These are phyloP conservation scores for Macrophya alboannulata DNA, from an alignment of 2,888 invertebrate genomes.

Conservation along the genomic window DNA sequence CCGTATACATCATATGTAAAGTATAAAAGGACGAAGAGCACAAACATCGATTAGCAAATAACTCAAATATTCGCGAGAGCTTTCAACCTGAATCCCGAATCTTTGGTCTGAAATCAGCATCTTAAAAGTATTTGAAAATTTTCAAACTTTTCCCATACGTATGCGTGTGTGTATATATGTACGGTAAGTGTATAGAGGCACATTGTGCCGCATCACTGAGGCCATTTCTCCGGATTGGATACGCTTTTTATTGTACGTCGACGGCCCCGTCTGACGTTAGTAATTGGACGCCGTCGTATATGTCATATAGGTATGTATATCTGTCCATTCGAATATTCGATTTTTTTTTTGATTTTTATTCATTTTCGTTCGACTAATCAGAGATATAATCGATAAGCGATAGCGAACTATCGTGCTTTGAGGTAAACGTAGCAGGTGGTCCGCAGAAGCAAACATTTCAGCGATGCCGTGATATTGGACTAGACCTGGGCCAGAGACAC, in stretches of 20 bases:
- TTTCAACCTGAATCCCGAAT: neutral
- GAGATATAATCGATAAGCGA: neutral
- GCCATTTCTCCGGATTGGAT: slow-evolving; percentile 31
- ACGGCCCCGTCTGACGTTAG: slow-evolving; percentile 7
- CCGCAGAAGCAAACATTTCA: neutral
- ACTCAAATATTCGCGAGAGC: slow-evolving; percentile 29
- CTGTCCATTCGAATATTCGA: neutral
- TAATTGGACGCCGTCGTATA: slow-evolving; percentile 18
- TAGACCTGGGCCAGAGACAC: neutral
- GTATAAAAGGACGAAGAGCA: neutral
- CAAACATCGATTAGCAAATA: slow-evolving; percentile 40
- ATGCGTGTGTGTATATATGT: neutral
- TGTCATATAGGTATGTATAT: neutral
- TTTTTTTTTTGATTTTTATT: neutral
- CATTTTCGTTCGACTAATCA: neutral
- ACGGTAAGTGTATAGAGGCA: neutral
- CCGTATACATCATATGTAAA: neutral
- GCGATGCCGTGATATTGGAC: neutral
- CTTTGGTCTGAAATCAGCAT: slow-evolving; percentile 16
- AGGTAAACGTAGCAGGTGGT: slow-evolving; percentile 18
- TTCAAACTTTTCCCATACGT: slow-evolving; percentile 31
- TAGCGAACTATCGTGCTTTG: neutral
- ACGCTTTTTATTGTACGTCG: slow-evolving; percentile 24
- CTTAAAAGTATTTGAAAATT: slow-evolving; percentile 34
- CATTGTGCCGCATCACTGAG: slow-evolving; percentile 17